Base-by-base conservation (phyloP, 2,797 vertebrate species). In the Cynodonichthys magdalenae region DNA sequence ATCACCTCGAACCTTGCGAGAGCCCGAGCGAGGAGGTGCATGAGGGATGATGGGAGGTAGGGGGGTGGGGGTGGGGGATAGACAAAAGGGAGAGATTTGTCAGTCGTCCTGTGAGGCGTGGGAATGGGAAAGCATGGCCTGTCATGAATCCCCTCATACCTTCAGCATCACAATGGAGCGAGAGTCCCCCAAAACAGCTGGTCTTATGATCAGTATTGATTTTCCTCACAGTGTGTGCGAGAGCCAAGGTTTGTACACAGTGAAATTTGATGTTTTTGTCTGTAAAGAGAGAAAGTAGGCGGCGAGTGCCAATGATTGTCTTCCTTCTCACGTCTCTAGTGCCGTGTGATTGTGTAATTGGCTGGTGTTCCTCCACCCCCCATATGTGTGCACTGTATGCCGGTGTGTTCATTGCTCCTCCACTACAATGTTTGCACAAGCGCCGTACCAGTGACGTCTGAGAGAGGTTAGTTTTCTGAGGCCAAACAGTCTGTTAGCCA, bases 181-280 rank as follows among this genome's bases (percentile, higher is more conserved):
- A 90, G 86, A 64, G 82, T n/a, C 74, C 76, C 75, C 81, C 18
- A 78, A 91, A 88, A 91, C 87, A 90, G 80, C 87, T 87, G 85
- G 85, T 69, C 63, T 69, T 82, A 83, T 90, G 88, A 92, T 91
- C 85, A 86, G 75, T 87, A 91, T 91, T 85, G 90, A 92, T 92
- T 78, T 66, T 70, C 49, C 48, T 63, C 59, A 12, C 52, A 45
- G 15, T 46, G 31, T 56, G 44, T 56, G 58, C 62, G 51, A 59
- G 65, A 63, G 53, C 46, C 44, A 55, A 61, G 65, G 52, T 79
- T 72, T 65, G 53, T 20, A 20, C 54, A 56, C 60, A 62, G 67
- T 71, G 60, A 79, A 55, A 75, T 72, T 69, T 79, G 60, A 57
- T 74, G 70, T 74, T 41, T 59, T 39, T 17, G 67, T 67, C 50